Evolutionary conservation across 2,797 vertebrate species (phyloP), one percentile per base, ranked within the genome.

Genomic region (Adrianichthys oophorus): DNA sequence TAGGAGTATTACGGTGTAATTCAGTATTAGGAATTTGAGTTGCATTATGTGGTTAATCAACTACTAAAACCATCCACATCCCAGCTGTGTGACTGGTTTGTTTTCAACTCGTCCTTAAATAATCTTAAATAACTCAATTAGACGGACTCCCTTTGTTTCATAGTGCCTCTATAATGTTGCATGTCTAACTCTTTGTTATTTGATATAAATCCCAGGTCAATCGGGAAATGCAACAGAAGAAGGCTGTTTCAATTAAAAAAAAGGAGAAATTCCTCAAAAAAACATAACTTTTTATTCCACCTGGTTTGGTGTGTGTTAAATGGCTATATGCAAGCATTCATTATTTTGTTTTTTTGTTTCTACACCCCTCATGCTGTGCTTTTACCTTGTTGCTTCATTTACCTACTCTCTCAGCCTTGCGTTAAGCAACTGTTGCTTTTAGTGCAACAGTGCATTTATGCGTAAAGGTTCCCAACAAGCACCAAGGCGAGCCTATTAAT

Each of bases 221-320:
- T 87, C 70, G 48, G 51, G 72, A 48, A 68, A 32, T 32, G 56
- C 51, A 53, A 59, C 58, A 55, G 62, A 68, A 32, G 70, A 7
- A 57, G 40, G 48, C 61, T 57, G 43, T 57, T 76, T 78, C 84
- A 41, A 82, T 72, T 49, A 59, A 50, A 58, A 61, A 44, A 16
- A 44, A 67, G 70, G 59, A 77, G 81, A 41, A 57, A 52, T 41
- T 24, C 70, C 55, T 72, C 19, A 16, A 32, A 59, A 68, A 62
- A 69, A 72, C 65, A 64, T 59, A 82, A 64, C 56, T 78, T 81
- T 32, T 80, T 82, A 74, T 69, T 46, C 59, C 56, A 72, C 54
- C 62, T 17, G 15, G 56, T 58, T 45, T 18, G 62, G 62, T 41
- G 18, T 65, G 41, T 18, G 18, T 16, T 67, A 61, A 79, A 72